Base-by-base conservation (phyloP, 1,140 invertebrate species). In the Pogonomyrmex californicus region DNA sequence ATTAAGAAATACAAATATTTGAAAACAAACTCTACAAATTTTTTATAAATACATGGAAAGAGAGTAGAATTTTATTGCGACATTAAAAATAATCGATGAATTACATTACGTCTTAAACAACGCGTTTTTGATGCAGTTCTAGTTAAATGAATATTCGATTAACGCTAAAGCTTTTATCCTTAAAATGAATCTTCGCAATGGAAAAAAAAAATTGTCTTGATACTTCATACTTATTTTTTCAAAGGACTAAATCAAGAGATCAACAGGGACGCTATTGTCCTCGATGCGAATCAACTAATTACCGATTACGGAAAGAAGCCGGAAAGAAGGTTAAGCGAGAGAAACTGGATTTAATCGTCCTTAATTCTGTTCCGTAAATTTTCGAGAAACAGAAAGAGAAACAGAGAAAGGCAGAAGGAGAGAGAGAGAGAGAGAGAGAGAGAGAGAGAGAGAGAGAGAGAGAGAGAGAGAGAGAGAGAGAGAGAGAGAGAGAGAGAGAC, bases 261-360 rank as follows among this genome's bases (percentile, higher is more conserved):
- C 14, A 56, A 38, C 51, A 38, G 51, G 23, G 38, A 36, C 73
- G 47, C 33, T 60, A 65, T 86, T 82, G 51, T 82, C 33, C 41
- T 36, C 36, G 51, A 12, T 41, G n/a, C 75, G 77, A 86, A 73
- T 83, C 76, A 33, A 65, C 58, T 36, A 83, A 83, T 86, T 82
- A 62, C 58, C 47, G 82, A 85, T 85, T 85, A 78, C 73, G 73
- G 60, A 78, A 85, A 78, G 82, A 78, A 78, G 36, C 73, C 54
- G 54, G 47, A 85, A 76, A 65, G 73, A 85, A 63, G 82, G 73
- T 78, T 83, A 83, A 83, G 60, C 71, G 60, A 65, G 49, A 85
- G 75, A 85, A 85, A 77, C 58, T 49, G 65, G 65, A 86, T 81
- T 86, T 82, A 82, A 86, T 82, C 63, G 5, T 47, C 54, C 65